A percentile compares a stretch with the other conserved stretches of the same genome.
phyloP scores from a whole-genome alignment of 2,113 vertebrate genomes.

The Boleophthalmus pectinirostris region DNA sequence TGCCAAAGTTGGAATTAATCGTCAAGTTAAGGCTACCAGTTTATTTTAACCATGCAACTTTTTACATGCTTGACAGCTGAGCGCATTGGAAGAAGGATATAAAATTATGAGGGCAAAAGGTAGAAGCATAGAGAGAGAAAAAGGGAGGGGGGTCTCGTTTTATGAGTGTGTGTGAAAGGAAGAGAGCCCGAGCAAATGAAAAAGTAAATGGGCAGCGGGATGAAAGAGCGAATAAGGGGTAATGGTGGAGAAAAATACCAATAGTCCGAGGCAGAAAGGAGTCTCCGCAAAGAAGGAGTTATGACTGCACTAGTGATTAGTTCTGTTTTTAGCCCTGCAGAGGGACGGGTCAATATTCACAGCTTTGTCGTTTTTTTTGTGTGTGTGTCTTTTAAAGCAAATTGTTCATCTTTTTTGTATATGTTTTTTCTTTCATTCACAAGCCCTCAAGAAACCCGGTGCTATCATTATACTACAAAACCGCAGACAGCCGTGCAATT shows the following conservation, averaged over 20 bases:
- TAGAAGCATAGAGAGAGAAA: conserved; percentile 2
- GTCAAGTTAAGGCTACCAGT: conserved; percentile 6
- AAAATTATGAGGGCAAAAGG: conserved; percentile 11
- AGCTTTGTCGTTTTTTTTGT: conserved; percentile 32
- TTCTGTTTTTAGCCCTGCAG: conserved; percentile 75
- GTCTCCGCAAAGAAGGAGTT: conserved; percentile 64
- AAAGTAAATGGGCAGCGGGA: conserved; percentile 51
- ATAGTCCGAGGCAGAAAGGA: conserved; percentile 48
- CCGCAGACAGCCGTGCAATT: conserved; percentile 66
- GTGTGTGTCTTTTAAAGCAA: conserved; percentile 21
- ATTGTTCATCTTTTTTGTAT: conserved; percentile 49
- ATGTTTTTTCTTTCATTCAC: conserved; percentile 5
- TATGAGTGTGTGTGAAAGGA: conserved; percentile 22
- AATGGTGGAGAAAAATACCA: conserved; percentile 67
- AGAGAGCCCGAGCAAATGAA: conserved; percentile 36
- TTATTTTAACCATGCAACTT: conserved; percentile 19
- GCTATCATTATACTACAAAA: conserved; percentile 68
- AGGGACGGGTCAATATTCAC: conserved; percentile 74
- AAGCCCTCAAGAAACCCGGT: conserved; percentile 51
- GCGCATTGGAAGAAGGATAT: conserved; percentile 7
- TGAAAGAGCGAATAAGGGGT: conserved; percentile 52
- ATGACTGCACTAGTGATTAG: conserved; percentile 69
- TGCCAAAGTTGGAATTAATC: conserved; percentile 27
- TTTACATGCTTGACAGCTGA: conserved; percentile 15
- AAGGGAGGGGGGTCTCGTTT: conserved; percentile 33